A percentile compares a stretch with the other conserved stretches of the same genome.
These are phyloP conservation scores for Rafetus swinhoei DNA, from an alignment of 2,113 vertebrate genomes.

Conservation along the genomic window DNA sequence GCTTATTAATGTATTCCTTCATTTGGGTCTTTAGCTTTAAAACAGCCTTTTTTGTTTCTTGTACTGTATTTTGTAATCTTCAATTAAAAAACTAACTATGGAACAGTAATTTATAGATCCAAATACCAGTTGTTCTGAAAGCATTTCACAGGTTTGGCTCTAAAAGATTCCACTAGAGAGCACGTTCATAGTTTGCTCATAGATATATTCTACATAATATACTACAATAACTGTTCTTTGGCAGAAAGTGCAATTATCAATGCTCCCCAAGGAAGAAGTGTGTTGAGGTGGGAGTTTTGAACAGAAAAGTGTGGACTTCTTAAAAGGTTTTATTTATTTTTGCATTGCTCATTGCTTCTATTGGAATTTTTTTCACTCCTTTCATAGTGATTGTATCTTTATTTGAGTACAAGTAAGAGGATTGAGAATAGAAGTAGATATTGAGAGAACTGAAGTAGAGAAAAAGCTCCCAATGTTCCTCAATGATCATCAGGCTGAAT, in stretches of 20 bases:
- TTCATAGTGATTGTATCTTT: neutral
- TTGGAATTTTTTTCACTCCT: neutral
- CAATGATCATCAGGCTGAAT: neutral
- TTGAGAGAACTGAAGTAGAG: neutral
- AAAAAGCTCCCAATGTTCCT: accelerated
- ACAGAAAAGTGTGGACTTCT: neutral
- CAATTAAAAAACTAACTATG: neutral
- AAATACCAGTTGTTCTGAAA: neutral
- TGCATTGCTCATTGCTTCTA: neutral
- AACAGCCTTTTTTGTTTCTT: neutral
- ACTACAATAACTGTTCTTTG: neutral
- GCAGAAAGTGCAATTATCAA: neutral
- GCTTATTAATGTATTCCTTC: neutral
- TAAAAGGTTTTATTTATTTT: neutral
- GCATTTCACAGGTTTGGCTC: neutral
- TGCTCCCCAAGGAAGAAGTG: neutral
- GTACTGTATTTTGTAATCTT: neutral
- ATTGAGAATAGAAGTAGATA: neutral
- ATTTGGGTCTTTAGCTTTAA: neutral
- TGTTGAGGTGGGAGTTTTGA: neutral
- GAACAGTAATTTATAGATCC: neutral
- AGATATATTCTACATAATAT: neutral
- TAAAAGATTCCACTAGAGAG: neutral
- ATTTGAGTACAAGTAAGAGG: neutral
- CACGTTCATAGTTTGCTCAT: neutral